A percentile compares a stretch with the other conserved stretches of the same genome.
Evolutionary conservation across 2,113 vertebrate genomes (phyloP).

Genomic region (Hippocampus comes): DNA sequence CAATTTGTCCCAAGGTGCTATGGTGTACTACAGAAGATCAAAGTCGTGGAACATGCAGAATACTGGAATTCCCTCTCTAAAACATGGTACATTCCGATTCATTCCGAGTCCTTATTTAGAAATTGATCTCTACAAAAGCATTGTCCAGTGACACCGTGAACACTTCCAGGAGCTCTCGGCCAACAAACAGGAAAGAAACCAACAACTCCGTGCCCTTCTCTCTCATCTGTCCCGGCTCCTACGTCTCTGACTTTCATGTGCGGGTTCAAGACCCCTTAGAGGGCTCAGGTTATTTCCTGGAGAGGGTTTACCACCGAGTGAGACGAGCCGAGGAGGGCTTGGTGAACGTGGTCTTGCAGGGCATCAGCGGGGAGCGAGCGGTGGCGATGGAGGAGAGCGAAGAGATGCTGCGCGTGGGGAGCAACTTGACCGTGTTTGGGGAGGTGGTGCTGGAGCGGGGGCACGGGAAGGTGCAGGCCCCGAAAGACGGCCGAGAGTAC

Average conservation of each 20-base stretch:
- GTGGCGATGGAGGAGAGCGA: slow-evolving; percentile 58
- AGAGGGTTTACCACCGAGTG: slow-evolving; percentile 55
- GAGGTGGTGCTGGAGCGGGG: slow-evolving; percentile 72
- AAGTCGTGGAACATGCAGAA: slow-evolving; percentile 59
- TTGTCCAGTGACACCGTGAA: not conserved
- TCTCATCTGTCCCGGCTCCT: slow-evolving; percentile 56
- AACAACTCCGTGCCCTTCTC: slow-evolving; percentile 70
- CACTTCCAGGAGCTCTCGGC: slow-evolving; percentile 55
- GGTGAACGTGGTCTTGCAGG: slow-evolving; percentile 40
- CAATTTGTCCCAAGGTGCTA: slow-evolving; percentile 62
- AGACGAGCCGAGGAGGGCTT: slow-evolving; percentile 49
- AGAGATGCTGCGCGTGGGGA: slow-evolving; percentile 69
- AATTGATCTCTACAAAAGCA: not conserved
- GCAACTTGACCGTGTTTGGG: slow-evolving; percentile 67
- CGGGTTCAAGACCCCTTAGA: slow-evolving; percentile 65
- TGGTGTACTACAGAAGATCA: slow-evolving; percentile 69
- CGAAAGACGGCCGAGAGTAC: slow-evolving; percentile 59
- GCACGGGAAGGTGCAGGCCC: slow-evolving; percentile 59
- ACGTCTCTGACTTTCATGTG: slow-evolving; percentile 45
- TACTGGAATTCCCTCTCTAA: slow-evolving; percentile 55
- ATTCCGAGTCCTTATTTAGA: not conserved
- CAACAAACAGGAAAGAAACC: slow-evolving; percentile 53
- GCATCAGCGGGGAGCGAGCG: slow-evolving; percentile 61
- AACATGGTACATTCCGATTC: slow-evolving; percentile 52
- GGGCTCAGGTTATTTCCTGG: slow-evolving; percentile 60